Percentiles rank a stretch among this genome's conserved stretches.
phyloP scores from a whole-genome alignment of 2,113 vertebrate genomes.

The Glaucomys volans region DNA sequence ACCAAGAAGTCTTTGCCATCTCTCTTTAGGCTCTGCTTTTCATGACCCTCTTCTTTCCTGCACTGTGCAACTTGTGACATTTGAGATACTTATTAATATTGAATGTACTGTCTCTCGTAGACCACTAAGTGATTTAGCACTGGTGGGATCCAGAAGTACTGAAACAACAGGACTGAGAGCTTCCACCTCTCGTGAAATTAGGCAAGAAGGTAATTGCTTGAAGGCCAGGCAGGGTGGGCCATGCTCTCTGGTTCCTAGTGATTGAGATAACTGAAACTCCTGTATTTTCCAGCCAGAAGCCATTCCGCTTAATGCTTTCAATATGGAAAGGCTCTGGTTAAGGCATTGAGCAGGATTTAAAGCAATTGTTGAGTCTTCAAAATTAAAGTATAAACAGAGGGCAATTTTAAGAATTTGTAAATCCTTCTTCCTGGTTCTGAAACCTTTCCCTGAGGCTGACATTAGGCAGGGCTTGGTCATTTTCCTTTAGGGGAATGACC shows the following conservation, averaged over 20 bases:
- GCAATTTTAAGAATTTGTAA: constrained; percentile 63
- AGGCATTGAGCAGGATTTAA: constrained; percentile 55
- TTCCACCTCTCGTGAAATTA: background rate
- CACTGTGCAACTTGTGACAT: background rate
- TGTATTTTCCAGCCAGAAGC: constrained; percentile 64
- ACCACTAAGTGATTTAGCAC: background rate
- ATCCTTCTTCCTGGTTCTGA: constrained; percentile 64
- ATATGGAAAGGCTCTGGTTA: constrained; percentile 67
- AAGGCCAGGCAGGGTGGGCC: constrained; percentile 13
- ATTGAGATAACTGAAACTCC: constrained; percentile 58
- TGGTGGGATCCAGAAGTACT: background rate
- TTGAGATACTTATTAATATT: background rate
- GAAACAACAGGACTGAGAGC: background rate
- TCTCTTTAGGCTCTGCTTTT: background rate
- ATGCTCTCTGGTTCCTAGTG: constrained; percentile 52
- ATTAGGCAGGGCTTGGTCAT: constrained; percentile 54
- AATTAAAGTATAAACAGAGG: constrained; percentile 68
- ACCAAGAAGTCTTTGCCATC: background rate
- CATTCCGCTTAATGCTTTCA: constrained; percentile 69
- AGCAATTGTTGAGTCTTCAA: constrained; percentile 36
- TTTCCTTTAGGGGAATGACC: constrained; percentile 54
- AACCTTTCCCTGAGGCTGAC: constrained; percentile 52
- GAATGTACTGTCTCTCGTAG: background rate
- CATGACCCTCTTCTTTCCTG: background rate
- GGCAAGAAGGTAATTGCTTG: constrained; percentile 33